A percentile compares a stretch with the other conserved stretches of the same genome.
Conservation (phyloP, 2,113 vertebrate species). For the Amblyornis subalaris region DNA sequence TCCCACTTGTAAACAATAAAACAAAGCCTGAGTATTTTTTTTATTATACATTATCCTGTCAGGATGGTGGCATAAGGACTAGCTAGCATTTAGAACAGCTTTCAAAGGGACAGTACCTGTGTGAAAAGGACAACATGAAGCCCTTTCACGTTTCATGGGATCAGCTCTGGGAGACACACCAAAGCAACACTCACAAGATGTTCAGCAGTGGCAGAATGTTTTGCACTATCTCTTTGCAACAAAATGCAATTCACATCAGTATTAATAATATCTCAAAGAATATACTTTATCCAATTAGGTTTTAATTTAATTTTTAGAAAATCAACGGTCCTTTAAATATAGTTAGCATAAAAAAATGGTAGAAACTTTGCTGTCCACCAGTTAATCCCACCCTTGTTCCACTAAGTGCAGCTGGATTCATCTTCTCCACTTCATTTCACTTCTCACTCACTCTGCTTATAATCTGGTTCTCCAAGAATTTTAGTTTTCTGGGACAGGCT, state of each 20-base stretch:
- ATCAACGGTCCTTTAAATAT: background rate
- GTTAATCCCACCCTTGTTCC: background rate
- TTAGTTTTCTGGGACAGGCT: background rate
- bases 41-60: background rate
- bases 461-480: constrained; percentile 35
- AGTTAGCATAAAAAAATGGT: background rate
- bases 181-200: background rate
- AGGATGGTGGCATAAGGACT: background rate
- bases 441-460: background rate
- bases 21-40: background rate
- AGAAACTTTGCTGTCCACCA: background rate
- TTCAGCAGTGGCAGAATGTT: background rate
- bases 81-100: background rate
- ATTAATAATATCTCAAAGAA: background rate
- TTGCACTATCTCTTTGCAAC: background rate
- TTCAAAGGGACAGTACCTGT: background rate
- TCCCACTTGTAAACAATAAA: background rate
- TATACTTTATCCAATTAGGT: background rate
- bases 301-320: background rate
- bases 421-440: background rate
- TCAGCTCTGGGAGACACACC: background rate
- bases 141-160: background rate
- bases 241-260: background rate
- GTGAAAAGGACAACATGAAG: background rate
- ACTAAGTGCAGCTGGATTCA: background rate